Evolutionary conservation across 2,113 vertebrate species (phyloP).

Genomic region (Trichomycterus rosablanca): DNA sequence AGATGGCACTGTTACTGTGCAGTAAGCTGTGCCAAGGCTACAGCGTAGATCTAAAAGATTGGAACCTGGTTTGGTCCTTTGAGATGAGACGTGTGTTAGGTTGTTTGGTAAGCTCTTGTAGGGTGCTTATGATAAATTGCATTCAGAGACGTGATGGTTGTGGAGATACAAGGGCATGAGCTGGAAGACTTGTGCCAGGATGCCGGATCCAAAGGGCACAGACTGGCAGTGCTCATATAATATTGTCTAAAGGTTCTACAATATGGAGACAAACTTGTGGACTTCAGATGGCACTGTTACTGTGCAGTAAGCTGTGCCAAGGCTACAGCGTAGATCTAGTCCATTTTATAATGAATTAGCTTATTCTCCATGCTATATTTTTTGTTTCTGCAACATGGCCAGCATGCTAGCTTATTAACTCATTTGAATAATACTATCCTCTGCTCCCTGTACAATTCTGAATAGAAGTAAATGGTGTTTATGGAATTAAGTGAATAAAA

Average conservation of each 20-base stretch:
- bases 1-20: no score
- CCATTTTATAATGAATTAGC: slow-evolving; percentile 1
- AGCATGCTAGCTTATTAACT: slow-evolving; percentile 37
- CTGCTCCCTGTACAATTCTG: slow-evolving; percentile 40
- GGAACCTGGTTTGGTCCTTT: slow-evolving; percentile 54
- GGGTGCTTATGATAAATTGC: slow-evolving; percentile 34
- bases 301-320: no score
- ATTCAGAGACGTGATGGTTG: slow-evolving; percentile 18
- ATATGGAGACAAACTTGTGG: no score
- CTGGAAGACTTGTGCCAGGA: background rate
- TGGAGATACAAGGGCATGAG: slow-evolving; percentile 15
- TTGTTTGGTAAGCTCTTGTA: slow-evolving; percentile 45
- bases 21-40: no score
- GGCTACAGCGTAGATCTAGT: background rate
- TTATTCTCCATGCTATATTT: slow-evolving; percentile 32
- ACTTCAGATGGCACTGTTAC: no score
- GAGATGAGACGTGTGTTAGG: slow-evolving; percentile 51
- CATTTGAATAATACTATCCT: slow-evolving; percentile 31
- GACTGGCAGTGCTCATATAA: no score
- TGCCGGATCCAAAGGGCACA: background rate
- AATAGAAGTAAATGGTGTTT: slow-evolving; percentile 55
- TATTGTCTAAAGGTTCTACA: no score
- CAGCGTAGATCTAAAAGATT: slow-evolving; percentile 54
- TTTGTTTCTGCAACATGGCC: slow-evolving; percentile 32
- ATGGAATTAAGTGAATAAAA: slow-evolving; percentile 51